A percentile compares a stretch with the other conserved stretches of the same genome.
Evolutionary conservation across 2,797 vertebrate genomes (phyloP).

Genomic region (Podarcis siculus): DNA sequence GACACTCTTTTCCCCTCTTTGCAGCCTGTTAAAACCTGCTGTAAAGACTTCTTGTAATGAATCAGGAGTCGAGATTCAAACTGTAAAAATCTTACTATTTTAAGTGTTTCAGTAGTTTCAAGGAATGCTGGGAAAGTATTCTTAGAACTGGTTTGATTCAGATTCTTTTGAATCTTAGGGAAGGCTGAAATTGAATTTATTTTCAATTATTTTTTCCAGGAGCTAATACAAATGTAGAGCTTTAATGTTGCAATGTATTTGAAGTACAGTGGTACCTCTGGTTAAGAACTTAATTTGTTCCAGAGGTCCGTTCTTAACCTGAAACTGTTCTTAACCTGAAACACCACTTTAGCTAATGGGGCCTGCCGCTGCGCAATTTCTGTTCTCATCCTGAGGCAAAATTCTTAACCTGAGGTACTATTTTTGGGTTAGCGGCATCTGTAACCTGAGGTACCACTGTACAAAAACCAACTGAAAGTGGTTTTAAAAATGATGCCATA

Average conservation of each 20-base stretch:
- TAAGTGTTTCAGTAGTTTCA: not conserved
- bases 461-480: no score
- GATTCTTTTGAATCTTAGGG: not conserved
- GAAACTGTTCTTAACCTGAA: no score
- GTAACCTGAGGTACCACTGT: no score
- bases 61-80: not conserved
- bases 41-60: not conserved
- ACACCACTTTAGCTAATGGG: no score
- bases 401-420: no score
- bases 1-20: not conserved
- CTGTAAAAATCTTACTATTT: conserved; percentile 6
- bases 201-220: not conserved
- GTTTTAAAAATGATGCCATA: no score
- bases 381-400: no score
- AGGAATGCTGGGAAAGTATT: not conserved
- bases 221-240: not conserved
- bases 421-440: no score
- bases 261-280: no score
- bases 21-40: not conserved
- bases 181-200: not conserved
- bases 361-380: no score
- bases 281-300: no score
- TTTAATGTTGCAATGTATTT: not conserved
- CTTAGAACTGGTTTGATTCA: not conserved
- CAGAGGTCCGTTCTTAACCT: no score